A percentile compares a stretch with the other conserved stretches of the same genome.
These are phyloP conservation scores for Psettodes erumei DNA, from an alignment of 2,113 vertebrate genomes.

Conservation along the genomic window DNA sequence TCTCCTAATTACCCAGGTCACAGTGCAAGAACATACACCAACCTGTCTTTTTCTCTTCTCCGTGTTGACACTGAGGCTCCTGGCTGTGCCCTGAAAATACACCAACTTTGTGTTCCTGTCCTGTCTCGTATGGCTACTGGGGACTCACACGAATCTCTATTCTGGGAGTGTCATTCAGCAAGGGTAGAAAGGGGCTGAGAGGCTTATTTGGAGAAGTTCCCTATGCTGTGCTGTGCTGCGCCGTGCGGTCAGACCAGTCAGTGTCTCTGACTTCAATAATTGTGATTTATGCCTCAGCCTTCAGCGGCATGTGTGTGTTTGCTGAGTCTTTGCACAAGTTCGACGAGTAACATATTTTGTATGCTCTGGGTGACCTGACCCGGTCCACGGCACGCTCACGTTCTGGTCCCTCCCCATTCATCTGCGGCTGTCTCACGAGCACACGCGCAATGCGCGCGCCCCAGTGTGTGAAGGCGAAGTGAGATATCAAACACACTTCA, in stretches of 20 bases:
- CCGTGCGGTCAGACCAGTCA: slow-evolving; percentile 59
- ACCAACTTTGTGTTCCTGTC: slow-evolving; percentile 63
- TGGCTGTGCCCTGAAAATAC: slow-evolving; percentile 59
- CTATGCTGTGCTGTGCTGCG: slow-evolving; percentile 44
- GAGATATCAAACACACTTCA: slow-evolving; percentile 37
- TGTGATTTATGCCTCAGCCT: slow-evolving; percentile 82
- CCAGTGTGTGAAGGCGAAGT: slow-evolving; percentile 27
- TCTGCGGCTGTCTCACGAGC: slow-evolving; percentile 26
- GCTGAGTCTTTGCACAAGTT: slow-evolving; percentile 62
- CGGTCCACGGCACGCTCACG: slow-evolving; percentile 35
- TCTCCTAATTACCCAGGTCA: slow-evolving; percentile 70
- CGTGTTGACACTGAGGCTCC: slow-evolving; percentile 50
- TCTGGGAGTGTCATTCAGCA: slow-evolving; percentile 81
- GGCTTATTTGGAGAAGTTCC: slow-evolving; percentile 69
- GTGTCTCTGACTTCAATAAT: slow-evolving; percentile 79
- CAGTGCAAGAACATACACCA: slow-evolving; percentile 41
- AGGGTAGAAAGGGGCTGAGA: slow-evolving; percentile 64
- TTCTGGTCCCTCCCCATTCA: slow-evolving; percentile 42
- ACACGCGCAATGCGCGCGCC: neutral
- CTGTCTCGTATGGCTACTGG: slow-evolving; percentile 69
- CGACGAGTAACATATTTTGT: slow-evolving; percentile 75
- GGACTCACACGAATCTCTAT: slow-evolving; percentile 73
- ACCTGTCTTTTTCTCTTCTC: slow-evolving; percentile 47
- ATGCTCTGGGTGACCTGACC: slow-evolving; percentile 66
- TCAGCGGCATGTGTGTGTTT: slow-evolving; percentile 59